These are phyloP conservation scores for Ciona savignyi DNA, from an alignment of 23 tunicate genomes.

Conservation along the genomic window DNA sequence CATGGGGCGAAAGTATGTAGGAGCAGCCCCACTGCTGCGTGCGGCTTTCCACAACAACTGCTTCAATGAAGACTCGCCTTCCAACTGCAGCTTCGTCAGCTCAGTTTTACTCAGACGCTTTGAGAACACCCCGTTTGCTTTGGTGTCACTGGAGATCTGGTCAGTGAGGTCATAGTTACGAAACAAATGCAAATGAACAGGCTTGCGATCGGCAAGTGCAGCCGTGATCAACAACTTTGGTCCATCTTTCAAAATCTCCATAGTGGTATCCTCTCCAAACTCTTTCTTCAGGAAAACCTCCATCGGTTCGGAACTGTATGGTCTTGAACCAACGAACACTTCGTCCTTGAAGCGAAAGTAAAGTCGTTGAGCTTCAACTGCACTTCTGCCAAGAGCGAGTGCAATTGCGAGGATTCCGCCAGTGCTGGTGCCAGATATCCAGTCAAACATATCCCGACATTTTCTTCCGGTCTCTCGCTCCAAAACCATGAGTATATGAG, in stretches of 20 bases:
- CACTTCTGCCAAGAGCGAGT: conserved; percentile 33
- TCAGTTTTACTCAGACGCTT: conserved; percentile 14
- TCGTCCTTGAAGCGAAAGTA: conserved; percentile 77
- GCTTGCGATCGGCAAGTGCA: conserved; percentile 71
- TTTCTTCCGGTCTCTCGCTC: conserved; percentile 67
- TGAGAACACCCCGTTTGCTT: background rate
- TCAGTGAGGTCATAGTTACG: conserved; percentile 42
- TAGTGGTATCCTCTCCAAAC: conserved; percentile 64
- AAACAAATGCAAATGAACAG: conserved; percentile 66
- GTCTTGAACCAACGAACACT: conserved; percentile 65
- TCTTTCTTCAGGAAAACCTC: conserved; percentile 64
- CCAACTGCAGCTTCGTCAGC: conserved; percentile 11
- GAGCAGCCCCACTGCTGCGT: conserved; percentile 94
- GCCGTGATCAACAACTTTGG: conserved; percentile 73
- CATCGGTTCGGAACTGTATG: conserved; percentile 71
- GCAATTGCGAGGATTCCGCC: conserved; percentile 80
- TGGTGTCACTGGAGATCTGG: background rate
- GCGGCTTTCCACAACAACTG: conserved; percentile 82
- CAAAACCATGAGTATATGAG: conserved; percentile 76
- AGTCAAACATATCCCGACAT: conserved; percentile 64
- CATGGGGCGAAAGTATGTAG: conserved; percentile 84
- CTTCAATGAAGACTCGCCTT: background rate
- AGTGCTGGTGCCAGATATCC: conserved; percentile 91
- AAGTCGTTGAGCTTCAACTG: conserved; percentile 73
- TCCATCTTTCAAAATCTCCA: conserved; percentile 23